Conservation (phyloP, 2,888 invertebrate species). For the Parnassius glacialis region DNA sequence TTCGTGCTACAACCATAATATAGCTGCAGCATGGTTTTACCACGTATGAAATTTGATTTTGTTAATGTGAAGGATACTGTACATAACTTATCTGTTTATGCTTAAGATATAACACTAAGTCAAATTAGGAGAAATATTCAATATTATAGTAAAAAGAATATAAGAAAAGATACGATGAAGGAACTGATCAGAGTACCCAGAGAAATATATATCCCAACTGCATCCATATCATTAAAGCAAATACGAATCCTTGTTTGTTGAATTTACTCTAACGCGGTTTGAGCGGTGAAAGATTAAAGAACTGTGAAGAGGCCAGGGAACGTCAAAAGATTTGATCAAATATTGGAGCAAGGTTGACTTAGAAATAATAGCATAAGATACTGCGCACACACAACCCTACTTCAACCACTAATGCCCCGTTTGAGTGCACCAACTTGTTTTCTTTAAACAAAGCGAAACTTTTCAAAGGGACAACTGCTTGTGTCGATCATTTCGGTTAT, state of each 20-base stretch:
- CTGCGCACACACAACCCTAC: constrained; percentile 68
- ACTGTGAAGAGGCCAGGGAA: constrained; percentile 47
- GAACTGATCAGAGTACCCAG: too few relatives aligned
- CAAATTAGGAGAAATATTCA: too few relatives aligned
- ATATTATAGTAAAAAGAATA: constrained; percentile 4
- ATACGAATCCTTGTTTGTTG: constrained; percentile 24
- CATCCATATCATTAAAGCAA: constrained; percentile 17
- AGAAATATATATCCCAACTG: constrained; percentile 1
- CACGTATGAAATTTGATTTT: too few relatives aligned
- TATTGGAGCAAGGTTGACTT: constrained; percentile 68
- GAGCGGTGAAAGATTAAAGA: constrained; percentile 72
- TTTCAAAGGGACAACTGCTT: constrained; percentile 38
- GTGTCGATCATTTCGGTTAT: constrained; percentile 23
- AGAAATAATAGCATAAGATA: constrained; percentile 79
- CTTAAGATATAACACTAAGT: too few relatives aligned
- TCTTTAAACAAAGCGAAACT: constrained; percentile 67
- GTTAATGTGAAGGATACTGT: too few relatives aligned
- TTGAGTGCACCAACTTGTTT: constrained; percentile 71
- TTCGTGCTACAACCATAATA: too few relatives aligned
- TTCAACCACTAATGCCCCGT: constrained; percentile 65
- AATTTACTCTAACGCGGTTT: constrained; percentile 34
- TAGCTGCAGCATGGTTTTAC: too few relatives aligned
- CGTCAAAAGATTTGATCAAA: constrained; percentile 74
- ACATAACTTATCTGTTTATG: too few relatives aligned
- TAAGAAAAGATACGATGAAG: not conserved